These are phyloP conservation scores for Ageneiosus marmoratus DNA, from an alignment of 2,113 vertebrate genomes.

Conservation along the genomic window DNA sequence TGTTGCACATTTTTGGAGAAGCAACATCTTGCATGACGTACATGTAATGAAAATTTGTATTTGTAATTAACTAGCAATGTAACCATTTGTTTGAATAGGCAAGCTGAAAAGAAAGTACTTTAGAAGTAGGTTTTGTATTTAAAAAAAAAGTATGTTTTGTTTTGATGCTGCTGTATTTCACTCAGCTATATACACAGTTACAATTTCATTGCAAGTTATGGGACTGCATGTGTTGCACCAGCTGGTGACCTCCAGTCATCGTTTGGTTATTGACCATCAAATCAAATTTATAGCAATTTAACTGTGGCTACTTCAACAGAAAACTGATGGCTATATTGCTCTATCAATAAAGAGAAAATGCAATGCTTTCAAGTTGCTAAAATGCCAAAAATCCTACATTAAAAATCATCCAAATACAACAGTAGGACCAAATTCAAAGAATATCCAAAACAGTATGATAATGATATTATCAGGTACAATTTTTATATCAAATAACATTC, in stretches of 20 bases:
- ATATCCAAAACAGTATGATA: not conserved
- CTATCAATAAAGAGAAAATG: not conserved
- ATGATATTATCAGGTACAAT: not conserved
- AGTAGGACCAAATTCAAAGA: not conserved
- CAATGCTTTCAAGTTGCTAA: not conserved
- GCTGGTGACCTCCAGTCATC: not conserved
- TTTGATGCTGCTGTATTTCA: not conserved
- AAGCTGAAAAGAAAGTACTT: not conserved
- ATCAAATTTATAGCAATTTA: not conserved
- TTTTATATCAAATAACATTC: not conserved
- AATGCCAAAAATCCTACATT: not conserved
- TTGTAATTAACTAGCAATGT: not conserved
- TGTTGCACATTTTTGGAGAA: too few relatives aligned
- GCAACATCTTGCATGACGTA: not conserved
- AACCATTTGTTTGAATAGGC: too few relatives aligned
- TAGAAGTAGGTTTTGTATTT: not conserved
- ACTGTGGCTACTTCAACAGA: not conserved
- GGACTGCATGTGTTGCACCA: not conserved
- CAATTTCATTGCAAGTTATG: too few relatives aligned
- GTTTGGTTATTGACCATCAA: not conserved
- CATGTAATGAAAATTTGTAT: not conserved
- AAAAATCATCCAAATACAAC: not conserved
- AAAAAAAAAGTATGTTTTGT: too few relatives aligned
- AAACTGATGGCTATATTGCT: not conserved
- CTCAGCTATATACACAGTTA: not conserved